Conservation (phyloP, 2,113 vertebrate genomes). For the human region GRCh38 chr6:33116001-33116500, state of each 20-base stretch:
- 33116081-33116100: rapidly evolving
- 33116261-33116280: too few relatives aligned
- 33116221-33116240: rapidly evolving
- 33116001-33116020: too few relatives aligned
- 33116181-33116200: too few relatives aligned
- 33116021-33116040: too few relatives aligned
- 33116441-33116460: neutral
- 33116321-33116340: too few relatives aligned
- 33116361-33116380: neutral
- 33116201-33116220: rapidly evolving
- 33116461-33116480: neutral
- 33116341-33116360: too few relatives aligned
- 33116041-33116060: too few relatives aligned
- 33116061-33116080: rapidly evolving
- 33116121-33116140: too few relatives aligned
- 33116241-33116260: neutral
- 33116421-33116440: neutral
- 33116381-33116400: neutral
- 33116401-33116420: neutral
- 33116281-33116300: too few relatives aligned
- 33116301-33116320: too few relatives aligned
- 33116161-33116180: rapidly evolving
- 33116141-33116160: too few relatives aligned
- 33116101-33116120: too few relatives aligned
- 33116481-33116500: neutral